Evolutionary conservation across 2,888 invertebrate species (phyloP), one percentile per base, ranked within the genome.

Genomic region (Schrankia costaestrigalis): DNA sequence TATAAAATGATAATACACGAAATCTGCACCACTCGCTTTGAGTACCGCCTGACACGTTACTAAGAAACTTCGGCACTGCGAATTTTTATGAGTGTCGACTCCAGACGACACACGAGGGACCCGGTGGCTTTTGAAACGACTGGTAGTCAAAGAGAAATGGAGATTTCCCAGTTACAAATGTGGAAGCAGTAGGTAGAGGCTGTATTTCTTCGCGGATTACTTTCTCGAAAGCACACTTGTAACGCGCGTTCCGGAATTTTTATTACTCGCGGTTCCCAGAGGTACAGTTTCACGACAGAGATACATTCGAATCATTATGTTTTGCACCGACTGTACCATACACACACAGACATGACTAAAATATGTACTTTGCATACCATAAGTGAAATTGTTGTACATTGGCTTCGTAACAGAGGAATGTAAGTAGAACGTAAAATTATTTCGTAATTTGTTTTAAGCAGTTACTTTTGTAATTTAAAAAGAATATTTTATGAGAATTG

Each of bases 81-180:
- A 81, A 82, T 83, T 84, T 84, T 85, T 84, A 85, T 82, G 83
- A 83, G 79, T 74, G 78, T 78, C 80, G 76, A 71, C 67, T 68
- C 56, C 58, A 64, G 63, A 78, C 80, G 80, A 82, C 77, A 74
- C 84, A 71, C 82, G 56, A 56, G 84, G 81, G 84, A 82, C 71
- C 59, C 71, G 56, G 71, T 77, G 80, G 78, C 80, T 77, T 77
- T 75, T 71, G 74, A 74, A 83, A 82, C 78, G 84, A 75, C 82
- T 78, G 72, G 68, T 68, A 81, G 78, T 83, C 83, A 85, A 84
- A 84, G 83, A 78, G 81, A 84, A 83, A 85, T 85, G 82, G 82
- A 83, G 82, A 84, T 85, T 84, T 83, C 68, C 66, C 72, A 69
- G 84, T 81, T 83, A 84, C 83, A 83, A 85, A 85, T 84, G 82